phyloP scores from a whole-genome alignment of 2,113 vertebrate species.

The Suncus etruscus region DNA sequence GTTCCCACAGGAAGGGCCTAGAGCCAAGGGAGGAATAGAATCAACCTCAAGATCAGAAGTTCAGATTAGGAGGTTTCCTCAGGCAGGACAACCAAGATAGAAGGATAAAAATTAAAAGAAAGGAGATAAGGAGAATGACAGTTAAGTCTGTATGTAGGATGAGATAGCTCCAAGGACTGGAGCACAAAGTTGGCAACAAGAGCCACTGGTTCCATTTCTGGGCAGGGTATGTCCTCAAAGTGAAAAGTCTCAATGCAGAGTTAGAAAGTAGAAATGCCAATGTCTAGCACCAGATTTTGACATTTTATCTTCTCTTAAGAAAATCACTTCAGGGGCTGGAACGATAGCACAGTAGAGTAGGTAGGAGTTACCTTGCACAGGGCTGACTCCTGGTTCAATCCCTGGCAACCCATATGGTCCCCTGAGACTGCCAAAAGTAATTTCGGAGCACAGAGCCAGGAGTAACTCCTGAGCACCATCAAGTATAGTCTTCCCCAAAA shows the following conservation, averaged over 20 bases:
- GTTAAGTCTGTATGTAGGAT: not conserved
- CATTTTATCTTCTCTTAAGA: not conserved
- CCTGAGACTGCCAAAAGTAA: too few species aligned
- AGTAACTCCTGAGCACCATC: too few species aligned
- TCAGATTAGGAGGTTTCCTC: not conserved
- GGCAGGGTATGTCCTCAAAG: too few species aligned
- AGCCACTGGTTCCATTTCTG: too few species aligned
- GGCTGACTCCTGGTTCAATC: too few species aligned
- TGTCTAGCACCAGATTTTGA: not conserved
- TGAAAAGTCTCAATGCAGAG: not conserved
- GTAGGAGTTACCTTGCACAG: too few species aligned
- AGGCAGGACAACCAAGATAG: not conserved
- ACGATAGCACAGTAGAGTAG: too few species aligned
- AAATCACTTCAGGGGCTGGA: too few species aligned
- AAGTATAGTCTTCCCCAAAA: too few species aligned
- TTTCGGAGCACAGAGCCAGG: too few species aligned
- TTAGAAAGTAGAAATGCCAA: not conserved
- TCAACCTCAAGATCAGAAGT: not conserved
- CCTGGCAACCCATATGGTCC: too few species aligned
- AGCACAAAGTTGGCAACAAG: not conserved
- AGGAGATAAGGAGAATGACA: not conserved
- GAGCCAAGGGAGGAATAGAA: not conserved
- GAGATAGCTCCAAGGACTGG: too few species aligned
- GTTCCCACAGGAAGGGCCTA: conserved; percentile 1
- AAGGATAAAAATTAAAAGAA: not conserved